Evolutionary conservation across 2,888 invertebrate genomes (phyloP).

Genomic region (Taphrorychus bicolor): DNA sequence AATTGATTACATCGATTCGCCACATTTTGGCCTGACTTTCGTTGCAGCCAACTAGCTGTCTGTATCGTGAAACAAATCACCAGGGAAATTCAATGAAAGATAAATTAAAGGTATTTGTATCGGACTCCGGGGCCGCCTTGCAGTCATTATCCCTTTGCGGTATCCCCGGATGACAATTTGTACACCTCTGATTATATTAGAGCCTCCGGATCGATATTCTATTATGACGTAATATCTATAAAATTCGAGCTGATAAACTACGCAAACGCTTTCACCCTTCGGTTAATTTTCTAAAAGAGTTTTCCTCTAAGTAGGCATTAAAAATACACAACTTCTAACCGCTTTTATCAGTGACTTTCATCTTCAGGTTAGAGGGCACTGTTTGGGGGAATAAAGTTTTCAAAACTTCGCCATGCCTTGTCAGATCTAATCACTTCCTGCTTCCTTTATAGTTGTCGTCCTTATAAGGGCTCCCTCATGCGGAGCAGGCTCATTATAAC

Average conservation of each 20-base stretch:
- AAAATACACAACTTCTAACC: slow-evolving; percentile 35
- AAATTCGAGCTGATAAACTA: slow-evolving; percentile 5
- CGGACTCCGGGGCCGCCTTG: slow-evolving; percentile 17
- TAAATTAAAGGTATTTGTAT: slow-evolving; percentile 38
- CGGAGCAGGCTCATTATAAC: slow-evolving; percentile 17
- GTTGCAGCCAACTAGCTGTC: slow-evolving; percentile 31
- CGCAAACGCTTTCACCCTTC: slow-evolving; percentile 13
- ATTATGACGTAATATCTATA: neutral
- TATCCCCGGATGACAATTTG: slow-evolving; percentile 6
- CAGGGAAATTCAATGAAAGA: slow-evolving; percentile 37
- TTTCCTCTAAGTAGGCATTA: slow-evolving; percentile 23
- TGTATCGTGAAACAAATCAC: slow-evolving; percentile 33
- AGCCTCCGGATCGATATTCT: neutral
- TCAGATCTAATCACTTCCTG: slow-evolving; percentile 34
- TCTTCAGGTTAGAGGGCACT: slow-evolving; percentile 31
- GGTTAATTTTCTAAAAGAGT: slow-evolving; percentile 29
- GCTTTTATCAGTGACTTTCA: slow-evolving; percentile 31
- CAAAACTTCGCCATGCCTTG: slow-evolving; percentile 25
- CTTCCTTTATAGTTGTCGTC: slow-evolving; percentile 29
- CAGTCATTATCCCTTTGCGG: slow-evolving; percentile 20
- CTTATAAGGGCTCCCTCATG: slow-evolving; percentile 20
- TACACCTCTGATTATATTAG: slow-evolving; percentile 3
- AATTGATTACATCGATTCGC: slow-evolving; percentile 37
- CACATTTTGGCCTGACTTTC: slow-evolving; percentile 35
- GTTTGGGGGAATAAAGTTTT: slow-evolving; percentile 32